Evolutionary conservation across 2,113 vertebrate genomes (phyloP), one percentile per base, ranked within the genome.

Genomic region (Agapornis roseicollis): DNA sequence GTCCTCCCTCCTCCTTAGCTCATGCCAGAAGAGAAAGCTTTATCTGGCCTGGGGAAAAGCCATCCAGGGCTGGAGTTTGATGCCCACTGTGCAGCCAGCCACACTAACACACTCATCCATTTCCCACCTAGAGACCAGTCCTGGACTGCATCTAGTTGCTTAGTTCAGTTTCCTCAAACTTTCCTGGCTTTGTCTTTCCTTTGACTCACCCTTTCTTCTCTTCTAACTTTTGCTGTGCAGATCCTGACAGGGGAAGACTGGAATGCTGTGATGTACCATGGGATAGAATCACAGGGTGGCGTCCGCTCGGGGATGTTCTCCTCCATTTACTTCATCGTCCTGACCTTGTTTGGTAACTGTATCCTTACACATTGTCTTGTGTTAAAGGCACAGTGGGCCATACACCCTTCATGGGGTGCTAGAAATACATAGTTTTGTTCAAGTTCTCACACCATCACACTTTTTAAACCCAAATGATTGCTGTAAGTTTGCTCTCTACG

Each of bases 291-390:
- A 0, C 99, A 99, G 58, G 99, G 99, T 0, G 99, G 99, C 0
- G 99, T 99, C 63, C 99, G 97, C 42, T 97, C 98, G 22, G 99
- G 99, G 66, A 99, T 99, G 99, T 99, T 99, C 96, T 99, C 99
- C 35, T 99, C 99, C 28, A 98, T 99, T 63, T 99, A 99, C 96
- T 99, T 99, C 98, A 99, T 99, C 2, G 98, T 99, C 73, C 98
- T 99, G 73, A 99, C 99, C 0, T 97, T 99, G 35, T 99, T 99
- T 50, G 99, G 99, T 72, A 99, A 99, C 98, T 99, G 99, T 99
- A 99, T 99, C 99, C 99, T 99, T 92, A 33, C n/a, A 31, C 4
- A 1, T 3, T 33, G 60, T 28, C n/a, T 33, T 41, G 46, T 41
- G 17, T 11, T 18, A 20, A 11, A 7, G 39, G 17, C 58, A 19